Percentiles rank a stretch among this genome's conserved stretches.
Evolutionary conservation across 2,113 vertebrate genomes (phyloP).

Genomic region (Notarius lentiginosus): DNA sequence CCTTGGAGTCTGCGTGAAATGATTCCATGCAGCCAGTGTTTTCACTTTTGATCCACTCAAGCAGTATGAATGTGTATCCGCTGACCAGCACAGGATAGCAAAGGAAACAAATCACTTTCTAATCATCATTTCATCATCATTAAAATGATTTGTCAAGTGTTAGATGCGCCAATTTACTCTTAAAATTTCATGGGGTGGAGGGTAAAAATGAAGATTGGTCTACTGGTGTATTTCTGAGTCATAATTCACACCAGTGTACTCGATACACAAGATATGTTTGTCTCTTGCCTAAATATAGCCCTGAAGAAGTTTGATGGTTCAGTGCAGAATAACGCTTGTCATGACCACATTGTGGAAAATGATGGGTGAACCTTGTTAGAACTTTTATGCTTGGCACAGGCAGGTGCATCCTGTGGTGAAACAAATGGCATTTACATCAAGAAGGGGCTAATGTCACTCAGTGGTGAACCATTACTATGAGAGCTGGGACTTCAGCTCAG

Average conservation of each 20-base stretch:
- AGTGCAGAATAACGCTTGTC: background rate
- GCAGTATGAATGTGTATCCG: background rate
- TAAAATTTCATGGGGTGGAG: background rate
- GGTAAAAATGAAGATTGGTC: background rate
- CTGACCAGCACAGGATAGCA: background rate
- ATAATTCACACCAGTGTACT: background rate
- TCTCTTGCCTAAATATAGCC: conserved; percentile 47
- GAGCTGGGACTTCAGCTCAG: no score
- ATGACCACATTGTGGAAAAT: conserved; percentile 35
- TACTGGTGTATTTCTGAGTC: background rate
- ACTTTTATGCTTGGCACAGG: conserved; percentile 30
- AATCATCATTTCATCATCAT: background rate
- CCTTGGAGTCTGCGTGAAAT: background rate
- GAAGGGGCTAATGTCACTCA: conserved; percentile 17
- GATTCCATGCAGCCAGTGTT: background rate
- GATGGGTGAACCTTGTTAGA: conserved; percentile 32
- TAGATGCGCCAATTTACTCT: background rate
- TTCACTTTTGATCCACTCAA: background rate
- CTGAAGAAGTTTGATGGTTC: conserved; percentile 33
- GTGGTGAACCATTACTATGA: no score
- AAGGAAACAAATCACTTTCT: background rate
- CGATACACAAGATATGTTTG: conserved; percentile 36
- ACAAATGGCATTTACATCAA: conserved; percentile 41
- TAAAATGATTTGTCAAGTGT: background rate
- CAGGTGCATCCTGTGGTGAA: conserved; percentile 56